phyloP scores from a whole-genome alignment of 2,888 invertebrate species.

The Chelonus formosanus region DNA sequence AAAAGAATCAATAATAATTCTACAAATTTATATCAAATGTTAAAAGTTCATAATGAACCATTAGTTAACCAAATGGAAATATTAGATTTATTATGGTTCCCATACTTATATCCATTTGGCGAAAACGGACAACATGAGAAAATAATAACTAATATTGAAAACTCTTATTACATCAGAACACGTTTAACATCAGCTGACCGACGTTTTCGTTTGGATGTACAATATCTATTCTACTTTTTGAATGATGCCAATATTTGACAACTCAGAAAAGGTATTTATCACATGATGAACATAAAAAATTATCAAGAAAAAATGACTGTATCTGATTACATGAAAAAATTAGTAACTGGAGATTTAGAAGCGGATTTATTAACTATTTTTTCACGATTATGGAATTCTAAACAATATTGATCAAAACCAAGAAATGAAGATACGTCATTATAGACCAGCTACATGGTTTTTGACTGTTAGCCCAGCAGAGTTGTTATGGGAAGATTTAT shows the following conservation, averaged over 20 bases:
- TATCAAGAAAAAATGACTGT: constrained; percentile 35
- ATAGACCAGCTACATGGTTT: constrained; percentile 48
- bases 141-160: constrained; percentile 37
- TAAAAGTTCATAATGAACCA: constrained; percentile 19
- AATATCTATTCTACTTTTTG: constrained; percentile 44
- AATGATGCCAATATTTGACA: constrained; percentile 44
- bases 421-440: constrained; percentile 42
- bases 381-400: constrained; percentile 29
- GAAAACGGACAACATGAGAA: constrained; percentile 41
- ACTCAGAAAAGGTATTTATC: constrained; percentile 40
- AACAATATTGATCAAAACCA: constrained; percentile 40
- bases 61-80: constrained; percentile 35
- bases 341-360: constrained; percentile 36
- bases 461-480: constrained; percentile 43
- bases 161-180: constrained; percentile 42
- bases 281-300: constrained; percentile 41
- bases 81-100: constrained; percentile 44
- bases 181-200: constrained; percentile 42
- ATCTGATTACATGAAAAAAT: constrained; percentile 33
- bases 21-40: constrained; percentile 43
- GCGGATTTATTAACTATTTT: constrained; percentile 40
- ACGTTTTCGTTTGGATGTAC: constrained; percentile 42
- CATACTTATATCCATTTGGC: constrained; percentile 42
- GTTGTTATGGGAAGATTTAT: constrained; percentile 49
- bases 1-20: constrained; percentile 37